Conservation (phyloP, 2,888 invertebrate species). For the Drosophila stalkeri region DNA sequence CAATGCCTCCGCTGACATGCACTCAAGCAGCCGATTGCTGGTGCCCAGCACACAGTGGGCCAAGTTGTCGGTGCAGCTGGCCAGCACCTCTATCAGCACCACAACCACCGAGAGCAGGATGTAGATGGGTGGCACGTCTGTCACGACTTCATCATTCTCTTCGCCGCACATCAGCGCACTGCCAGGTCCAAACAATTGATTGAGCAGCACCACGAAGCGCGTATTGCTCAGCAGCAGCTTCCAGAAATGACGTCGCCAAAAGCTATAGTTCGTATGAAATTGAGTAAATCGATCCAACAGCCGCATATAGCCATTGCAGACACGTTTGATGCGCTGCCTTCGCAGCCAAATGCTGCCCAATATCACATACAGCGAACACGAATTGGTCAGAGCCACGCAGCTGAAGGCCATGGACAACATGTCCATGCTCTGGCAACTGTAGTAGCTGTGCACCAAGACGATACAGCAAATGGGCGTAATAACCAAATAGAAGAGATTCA, state of each 20-base stretch:
- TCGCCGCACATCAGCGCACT: constrained; percentile 41
- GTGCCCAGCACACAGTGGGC: constrained; percentile 25
- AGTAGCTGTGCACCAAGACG: constrained; percentile 29
- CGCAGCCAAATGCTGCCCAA: constrained; percentile 38
- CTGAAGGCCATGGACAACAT: constrained; percentile 48
- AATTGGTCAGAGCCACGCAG: constrained; percentile 34
- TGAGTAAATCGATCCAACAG: constrained; percentile 27
- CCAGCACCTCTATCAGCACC: constrained; percentile 39
- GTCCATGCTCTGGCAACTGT: constrained; percentile 35
- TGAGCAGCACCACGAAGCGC: constrained; percentile 29
- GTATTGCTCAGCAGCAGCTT: constrained; percentile 42
- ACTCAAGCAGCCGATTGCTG: constrained; percentile 46
- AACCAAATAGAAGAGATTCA: constrained; percentile 37
- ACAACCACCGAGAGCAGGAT: constrained; percentile 7
- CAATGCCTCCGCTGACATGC: constrained; percentile 30
- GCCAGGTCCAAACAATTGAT: constrained; percentile 34
- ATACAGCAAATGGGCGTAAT: constrained; percentile 31
- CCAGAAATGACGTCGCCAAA: constrained; percentile 8
- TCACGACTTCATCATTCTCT: constrained; percentile 3
- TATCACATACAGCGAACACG: constrained; percentile 20
- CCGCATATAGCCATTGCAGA: constrained; percentile 35
- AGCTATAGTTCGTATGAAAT: background rate
- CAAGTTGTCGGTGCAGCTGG: constrained; percentile 31
- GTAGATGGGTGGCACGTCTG: constrained; percentile 18
- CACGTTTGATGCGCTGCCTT: constrained; percentile 13